phyloP scores from a whole-genome alignment of 1,140 invertebrate genomes.

The Idris sp. region DNA sequence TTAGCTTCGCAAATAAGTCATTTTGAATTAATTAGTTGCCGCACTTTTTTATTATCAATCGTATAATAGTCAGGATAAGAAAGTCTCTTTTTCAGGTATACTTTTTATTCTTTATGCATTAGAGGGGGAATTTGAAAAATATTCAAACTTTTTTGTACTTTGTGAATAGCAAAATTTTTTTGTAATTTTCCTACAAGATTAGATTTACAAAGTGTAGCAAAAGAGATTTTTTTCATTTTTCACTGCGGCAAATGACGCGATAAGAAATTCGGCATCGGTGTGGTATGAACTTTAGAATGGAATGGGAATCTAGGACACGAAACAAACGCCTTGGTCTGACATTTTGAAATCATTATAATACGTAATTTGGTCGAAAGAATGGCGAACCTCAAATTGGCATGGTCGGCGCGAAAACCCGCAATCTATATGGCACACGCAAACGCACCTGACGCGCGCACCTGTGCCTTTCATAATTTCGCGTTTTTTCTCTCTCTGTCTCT shows the following conservation, averaged over 20 bases:
- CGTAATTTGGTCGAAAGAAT: constrained; percentile 52
- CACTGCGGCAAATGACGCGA: too few relatives aligned
- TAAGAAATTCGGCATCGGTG: too few relatives aligned
- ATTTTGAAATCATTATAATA: constrained; percentile 55
- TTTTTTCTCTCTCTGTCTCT: too few relatives aligned
- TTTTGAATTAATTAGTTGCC: constrained; percentile 30
- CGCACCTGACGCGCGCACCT: constrained; percentile 59
- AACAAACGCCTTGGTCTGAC: constrained; percentile 29
- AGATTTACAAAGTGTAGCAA: too few relatives aligned
- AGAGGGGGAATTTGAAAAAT: too few relatives aligned
- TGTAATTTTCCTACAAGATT: too few relatives aligned
- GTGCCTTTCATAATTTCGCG: constrained; percentile 39
- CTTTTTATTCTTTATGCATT: too few relatives aligned
- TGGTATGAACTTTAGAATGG: neutral
- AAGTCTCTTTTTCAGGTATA: too few relatives aligned
- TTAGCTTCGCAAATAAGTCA: constrained; percentile 29
- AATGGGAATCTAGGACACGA: constrained; percentile 41
- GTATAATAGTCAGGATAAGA: constrained; percentile 2
- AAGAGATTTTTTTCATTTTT: too few relatives aligned
- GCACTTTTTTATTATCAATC: constrained; percentile 16
- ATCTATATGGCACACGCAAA: constrained; percentile 49
- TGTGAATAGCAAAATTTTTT: too few relatives aligned
- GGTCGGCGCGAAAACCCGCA: constrained; percentile 38
- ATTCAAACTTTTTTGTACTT: too few relatives aligned
- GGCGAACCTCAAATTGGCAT: constrained; percentile 39